A percentile compares a stretch with the other conserved stretches of the same genome.
phyloP scores from a whole-genome alignment of 2,113 vertebrate genomes.

The Oncorhynchus tshawytscha region DNA sequence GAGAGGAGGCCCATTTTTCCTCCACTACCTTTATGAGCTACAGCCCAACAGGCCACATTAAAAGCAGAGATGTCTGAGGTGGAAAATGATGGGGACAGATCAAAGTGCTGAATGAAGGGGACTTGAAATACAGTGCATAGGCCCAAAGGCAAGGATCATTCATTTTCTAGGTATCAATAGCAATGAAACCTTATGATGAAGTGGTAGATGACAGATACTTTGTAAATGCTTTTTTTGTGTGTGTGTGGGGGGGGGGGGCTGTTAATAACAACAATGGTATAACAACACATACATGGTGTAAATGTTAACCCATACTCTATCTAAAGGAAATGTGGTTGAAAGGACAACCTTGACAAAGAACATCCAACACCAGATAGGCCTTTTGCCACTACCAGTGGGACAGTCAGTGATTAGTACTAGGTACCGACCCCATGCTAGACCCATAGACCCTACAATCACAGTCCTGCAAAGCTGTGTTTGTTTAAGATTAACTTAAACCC shows the following conservation, averaged over 20 bases:
- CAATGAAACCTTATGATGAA: background rate
- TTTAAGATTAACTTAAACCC: constrained; percentile 33
- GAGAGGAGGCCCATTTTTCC: background rate
- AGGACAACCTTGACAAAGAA: too few relatives aligned
- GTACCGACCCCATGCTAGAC: constrained; percentile 5
- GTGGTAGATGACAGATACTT: too few relatives aligned
- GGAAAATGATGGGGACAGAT: background rate
- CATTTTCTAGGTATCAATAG: background rate
- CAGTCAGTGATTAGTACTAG: constrained; percentile 3
- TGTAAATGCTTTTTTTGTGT: too few relatives aligned
- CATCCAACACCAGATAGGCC: too few relatives aligned
- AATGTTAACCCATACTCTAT: too few relatives aligned
- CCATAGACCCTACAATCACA: constrained; percentile 27
- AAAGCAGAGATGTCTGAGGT: background rate
- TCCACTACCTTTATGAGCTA: background rate
- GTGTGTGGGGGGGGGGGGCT: too few relatives aligned
- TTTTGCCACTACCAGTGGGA: background rate
- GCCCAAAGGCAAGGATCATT: background rate
- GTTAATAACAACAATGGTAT: too few relatives aligned
- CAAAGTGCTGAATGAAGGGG: background rate
- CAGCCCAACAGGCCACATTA: background rate
- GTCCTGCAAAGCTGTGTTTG: constrained; percentile 32
- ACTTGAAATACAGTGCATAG: background rate
- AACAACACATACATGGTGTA: too few relatives aligned
- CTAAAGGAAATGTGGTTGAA: too few relatives aligned